Evolutionary conservation across 2,113 vertebrate genomes (phyloP).

Genomic region (Baryphthengus martii): DNA sequence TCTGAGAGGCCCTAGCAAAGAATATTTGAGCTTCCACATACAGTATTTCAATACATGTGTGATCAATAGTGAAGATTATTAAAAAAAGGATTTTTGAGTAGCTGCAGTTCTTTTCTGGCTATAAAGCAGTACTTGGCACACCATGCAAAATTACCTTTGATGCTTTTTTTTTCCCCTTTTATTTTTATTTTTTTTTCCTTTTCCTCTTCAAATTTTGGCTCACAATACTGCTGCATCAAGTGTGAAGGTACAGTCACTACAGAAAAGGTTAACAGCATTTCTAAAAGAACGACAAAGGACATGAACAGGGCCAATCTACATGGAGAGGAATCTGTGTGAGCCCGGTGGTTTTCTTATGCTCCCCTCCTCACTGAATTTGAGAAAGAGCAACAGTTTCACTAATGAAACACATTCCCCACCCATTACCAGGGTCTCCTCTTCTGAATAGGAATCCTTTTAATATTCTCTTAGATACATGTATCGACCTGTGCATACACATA

Average conservation of each 20-base stretch:
- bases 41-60: background rate
- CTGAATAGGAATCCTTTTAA: background rate
- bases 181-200: background rate
- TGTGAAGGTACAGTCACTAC: background rate
- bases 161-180: background rate
- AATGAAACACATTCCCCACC: background rate
- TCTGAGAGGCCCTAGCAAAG: background rate
- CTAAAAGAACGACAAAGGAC: background rate
- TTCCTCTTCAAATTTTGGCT: background rate
- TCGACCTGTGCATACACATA: rapidly evolving
- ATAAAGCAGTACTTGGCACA: background rate
- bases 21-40: background rate
- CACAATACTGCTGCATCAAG: background rate
- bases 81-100: background rate
- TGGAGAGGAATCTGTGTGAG: background rate
- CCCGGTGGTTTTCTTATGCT: background rate
- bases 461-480: rapidly evolving
- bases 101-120: background rate
- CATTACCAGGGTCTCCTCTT: background rate
- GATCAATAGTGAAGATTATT: background rate
- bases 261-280: background rate
- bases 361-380: background rate
- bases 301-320: background rate
- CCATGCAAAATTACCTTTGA: background rate
- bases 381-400: background rate